Conservation (phyloP, 2,888 invertebrate species). For the Thymelicus acteon region DNA sequence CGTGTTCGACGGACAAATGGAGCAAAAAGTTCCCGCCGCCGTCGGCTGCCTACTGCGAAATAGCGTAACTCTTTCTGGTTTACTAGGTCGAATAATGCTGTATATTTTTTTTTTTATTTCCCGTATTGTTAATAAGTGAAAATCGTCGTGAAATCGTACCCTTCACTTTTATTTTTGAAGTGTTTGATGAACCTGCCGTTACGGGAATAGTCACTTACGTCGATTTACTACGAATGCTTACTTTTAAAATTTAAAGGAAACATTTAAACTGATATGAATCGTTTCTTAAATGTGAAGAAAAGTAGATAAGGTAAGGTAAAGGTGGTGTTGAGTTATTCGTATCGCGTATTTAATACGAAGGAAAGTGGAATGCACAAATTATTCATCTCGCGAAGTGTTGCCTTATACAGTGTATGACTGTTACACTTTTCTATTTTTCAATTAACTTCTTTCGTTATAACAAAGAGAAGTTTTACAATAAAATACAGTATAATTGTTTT, state of each 20-base stretch:
- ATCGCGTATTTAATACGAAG: constrained; percentile 23
- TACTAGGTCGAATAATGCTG: constrained; percentile 73
- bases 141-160: constrained; percentile 66
- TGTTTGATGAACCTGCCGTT: constrained; percentile 40
- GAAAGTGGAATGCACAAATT: constrained; percentile 32
- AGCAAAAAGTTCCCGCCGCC: constrained; percentile 63
- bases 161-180: constrained; percentile 58
- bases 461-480: not conserved
- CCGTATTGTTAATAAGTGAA: constrained; percentile 58
- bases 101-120: constrained; percentile 64
- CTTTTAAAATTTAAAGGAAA: constrained; percentile 5
- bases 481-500: not conserved
- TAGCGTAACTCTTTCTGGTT: constrained; percentile 65
- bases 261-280: constrained; percentile 4
- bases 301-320: constrained; percentile 3
- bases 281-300: not conserved
- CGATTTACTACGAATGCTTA: not conserved
- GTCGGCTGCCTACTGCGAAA: constrained; percentile 53
- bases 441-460: constrained; percentile 4
- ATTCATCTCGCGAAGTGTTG: constrained; percentile 14
- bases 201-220: constrained; percentile 13
- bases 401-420: constrained; percentile 2
- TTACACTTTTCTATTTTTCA: constrained; percentile 17
- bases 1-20: constrained; percentile 52
- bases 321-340: constrained; percentile 18